Evolutionary conservation across 2,113 vertebrate species (phyloP).

Genomic region (Microcebus murinus): DNA sequence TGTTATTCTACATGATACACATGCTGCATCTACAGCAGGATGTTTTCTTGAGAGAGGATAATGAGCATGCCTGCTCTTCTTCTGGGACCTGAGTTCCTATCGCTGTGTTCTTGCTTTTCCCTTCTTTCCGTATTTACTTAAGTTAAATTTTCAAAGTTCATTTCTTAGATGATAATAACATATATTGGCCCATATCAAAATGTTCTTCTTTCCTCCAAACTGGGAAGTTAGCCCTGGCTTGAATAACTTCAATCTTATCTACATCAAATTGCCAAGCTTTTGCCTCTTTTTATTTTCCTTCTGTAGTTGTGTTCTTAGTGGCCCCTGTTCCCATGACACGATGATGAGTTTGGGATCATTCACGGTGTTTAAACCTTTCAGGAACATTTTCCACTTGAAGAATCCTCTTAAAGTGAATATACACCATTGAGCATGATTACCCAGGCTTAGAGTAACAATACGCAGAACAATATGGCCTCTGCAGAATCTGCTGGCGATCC

Average conservation of each 20-base stretch:
- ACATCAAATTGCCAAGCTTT: neutral
- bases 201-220: neutral
- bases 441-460: constrained; percentile 79
- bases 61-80: neutral
- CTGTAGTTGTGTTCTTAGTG: constrained; percentile 53
- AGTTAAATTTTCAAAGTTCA: constrained; percentile 12
- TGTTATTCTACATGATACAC: neutral
- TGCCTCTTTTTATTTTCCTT: neutral
- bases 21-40: neutral
- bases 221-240: neutral
- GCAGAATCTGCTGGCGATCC: constrained; percentile 33
- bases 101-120: neutral
- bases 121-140: neutral
- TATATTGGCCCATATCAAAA: neutral
- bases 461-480: constrained; percentile 71
- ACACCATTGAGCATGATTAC: constrained; percentile 80
- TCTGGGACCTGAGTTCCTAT: neutral
- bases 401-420: constrained; percentile 79
- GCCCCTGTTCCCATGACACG: constrained; percentile 15
- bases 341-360: constrained; percentile 78
- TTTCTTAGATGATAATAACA: neutral
- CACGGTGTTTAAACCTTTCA: constrained; percentile 79
- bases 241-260: constrained; percentile 25
- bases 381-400: constrained; percentile 81
- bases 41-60: neutral